Conservation (phyloP, 2,888 invertebrate genomes). For the Amaurobius ferox region DNA sequence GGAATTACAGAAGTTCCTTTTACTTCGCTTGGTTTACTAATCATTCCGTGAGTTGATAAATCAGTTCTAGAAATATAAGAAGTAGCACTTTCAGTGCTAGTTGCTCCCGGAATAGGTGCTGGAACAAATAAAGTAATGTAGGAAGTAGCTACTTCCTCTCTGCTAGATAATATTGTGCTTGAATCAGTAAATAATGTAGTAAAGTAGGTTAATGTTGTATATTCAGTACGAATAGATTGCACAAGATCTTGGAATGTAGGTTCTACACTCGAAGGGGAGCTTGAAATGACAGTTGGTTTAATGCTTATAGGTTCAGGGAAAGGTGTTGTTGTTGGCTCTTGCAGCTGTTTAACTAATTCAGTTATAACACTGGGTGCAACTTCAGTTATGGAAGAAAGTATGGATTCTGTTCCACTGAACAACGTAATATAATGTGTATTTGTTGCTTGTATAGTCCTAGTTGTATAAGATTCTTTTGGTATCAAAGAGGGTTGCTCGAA, state of each 20-base stretch:
- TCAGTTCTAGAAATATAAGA: slow-evolving; percentile 18
- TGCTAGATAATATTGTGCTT: slow-evolving; percentile 73
- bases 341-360: slow-evolving; percentile 63
- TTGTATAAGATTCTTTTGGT: slow-evolving; percentile 70
- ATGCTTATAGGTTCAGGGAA: slow-evolving; percentile 4
- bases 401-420: slow-evolving; percentile 83
- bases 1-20: slow-evolving; percentile 21
- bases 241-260: slow-evolving; percentile 73
- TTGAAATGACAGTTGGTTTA: not conserved
- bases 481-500: not conserved
- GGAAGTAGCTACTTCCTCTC: slow-evolving; percentile 74
- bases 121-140: slow-evolving; percentile 74
- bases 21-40: not conserved
- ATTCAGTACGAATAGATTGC: slow-evolving; percentile 74
- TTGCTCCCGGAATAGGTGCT: slow-evolving; percentile 43
- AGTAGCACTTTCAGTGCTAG: not conserved
- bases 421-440: slow-evolving; percentile 89
- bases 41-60: not conserved
- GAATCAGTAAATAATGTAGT: slow-evolving; percentile 74
- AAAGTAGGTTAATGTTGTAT: slow-evolving; percentile 74
- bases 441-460: slow-evolving; percentile 87
- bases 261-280: slow-evolving; percentile 28
- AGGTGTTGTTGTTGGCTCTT: slow-evolving; percentile 24
- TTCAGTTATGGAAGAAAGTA: slow-evolving; percentile 74
- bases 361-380: slow-evolving; percentile 75